These are phyloP conservation scores for Megatriorchis doriae DNA, from an alignment of 2,113 vertebrate species.

Conservation along the genomic window DNA sequence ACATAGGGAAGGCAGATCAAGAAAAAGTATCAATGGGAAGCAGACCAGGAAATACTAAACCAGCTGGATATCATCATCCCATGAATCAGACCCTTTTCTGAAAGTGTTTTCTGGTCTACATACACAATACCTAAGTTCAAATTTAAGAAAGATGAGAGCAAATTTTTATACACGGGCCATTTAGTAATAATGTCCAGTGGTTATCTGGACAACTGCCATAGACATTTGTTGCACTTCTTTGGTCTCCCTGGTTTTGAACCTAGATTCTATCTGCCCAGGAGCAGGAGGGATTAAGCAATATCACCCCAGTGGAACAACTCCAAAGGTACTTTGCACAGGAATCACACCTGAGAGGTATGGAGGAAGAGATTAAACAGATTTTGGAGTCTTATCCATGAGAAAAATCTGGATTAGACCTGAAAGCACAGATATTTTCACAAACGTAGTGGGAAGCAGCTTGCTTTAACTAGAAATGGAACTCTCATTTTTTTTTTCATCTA, in stretches of 20 bases:
- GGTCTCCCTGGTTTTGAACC: background rate
- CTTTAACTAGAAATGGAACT: background rate
- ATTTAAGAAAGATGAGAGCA: background rate
- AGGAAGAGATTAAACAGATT: background rate
- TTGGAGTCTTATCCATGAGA: background rate
- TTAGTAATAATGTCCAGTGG: background rate
- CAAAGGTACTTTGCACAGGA: background rate
- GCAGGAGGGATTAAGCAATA: background rate
- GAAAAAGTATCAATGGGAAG: background rate
- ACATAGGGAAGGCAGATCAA: background rate
- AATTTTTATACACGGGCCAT: background rate
- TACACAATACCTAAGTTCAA: background rate
- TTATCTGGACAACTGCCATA: background rate
- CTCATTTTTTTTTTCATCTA: background rate
- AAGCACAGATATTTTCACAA: background rate
- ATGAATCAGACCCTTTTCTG: background rate
- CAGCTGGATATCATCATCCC: background rate
- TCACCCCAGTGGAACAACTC: no score
- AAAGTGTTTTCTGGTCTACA: background rate
- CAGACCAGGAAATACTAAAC: background rate
- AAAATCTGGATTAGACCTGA: background rate
- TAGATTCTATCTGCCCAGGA: background rate
- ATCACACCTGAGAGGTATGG: no score
- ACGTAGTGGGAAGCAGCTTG: background rate
- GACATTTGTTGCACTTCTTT: background rate